These are phyloP conservation scores for Marasmarcha lunaedactyla DNA, from an alignment of 2,888 invertebrate genomes.

Conservation along the genomic window DNA sequence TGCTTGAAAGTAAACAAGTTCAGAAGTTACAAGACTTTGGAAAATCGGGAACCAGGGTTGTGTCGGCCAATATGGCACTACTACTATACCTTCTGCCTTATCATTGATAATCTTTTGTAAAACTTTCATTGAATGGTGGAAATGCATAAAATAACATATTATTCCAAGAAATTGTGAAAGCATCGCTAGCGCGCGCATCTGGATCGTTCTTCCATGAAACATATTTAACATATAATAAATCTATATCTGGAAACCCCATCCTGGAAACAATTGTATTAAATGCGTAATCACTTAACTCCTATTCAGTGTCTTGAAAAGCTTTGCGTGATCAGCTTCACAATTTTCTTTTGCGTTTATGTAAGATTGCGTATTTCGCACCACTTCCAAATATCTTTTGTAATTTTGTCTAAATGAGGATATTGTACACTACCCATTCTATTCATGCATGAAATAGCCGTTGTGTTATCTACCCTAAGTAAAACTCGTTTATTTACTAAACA, in stretches of 20 bases:
- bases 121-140: constrained; percentile 14
- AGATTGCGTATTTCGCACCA: constrained; percentile 10
- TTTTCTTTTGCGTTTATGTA: constrained; percentile 4
- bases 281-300: constrained; percentile 1
- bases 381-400: constrained; percentile 7
- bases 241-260: not conserved
- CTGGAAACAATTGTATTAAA: not conserved
- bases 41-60: constrained; percentile 26
- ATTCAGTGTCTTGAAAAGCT: constrained; percentile 4
- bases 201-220: constrained; percentile 9
- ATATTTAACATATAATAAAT: constrained; percentile 4
- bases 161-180: constrained; percentile 9
- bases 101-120: constrained; percentile 5
- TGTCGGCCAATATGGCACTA: constrained; percentile 6
- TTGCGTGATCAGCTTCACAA: too few species aligned
- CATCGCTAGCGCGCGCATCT: constrained; percentile 6
- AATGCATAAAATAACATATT: constrained; percentile 11
- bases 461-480: constrained; percentile 7
- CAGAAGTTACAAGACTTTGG: constrained; percentile 4
- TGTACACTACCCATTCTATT: constrained; percentile 12
- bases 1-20: constrained; percentile 6
- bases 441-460: constrained; percentile 10
- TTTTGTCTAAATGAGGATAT: constrained; percentile 7
- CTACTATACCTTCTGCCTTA: constrained; percentile 5
- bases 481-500: too few species aligned